A percentile compares a stretch with the other conserved stretches of the same genome.
These are phyloP conservation scores for Carduelis carduelis DNA, from an alignment of 2,797 vertebrate genomes.

Conservation along the genomic window DNA sequence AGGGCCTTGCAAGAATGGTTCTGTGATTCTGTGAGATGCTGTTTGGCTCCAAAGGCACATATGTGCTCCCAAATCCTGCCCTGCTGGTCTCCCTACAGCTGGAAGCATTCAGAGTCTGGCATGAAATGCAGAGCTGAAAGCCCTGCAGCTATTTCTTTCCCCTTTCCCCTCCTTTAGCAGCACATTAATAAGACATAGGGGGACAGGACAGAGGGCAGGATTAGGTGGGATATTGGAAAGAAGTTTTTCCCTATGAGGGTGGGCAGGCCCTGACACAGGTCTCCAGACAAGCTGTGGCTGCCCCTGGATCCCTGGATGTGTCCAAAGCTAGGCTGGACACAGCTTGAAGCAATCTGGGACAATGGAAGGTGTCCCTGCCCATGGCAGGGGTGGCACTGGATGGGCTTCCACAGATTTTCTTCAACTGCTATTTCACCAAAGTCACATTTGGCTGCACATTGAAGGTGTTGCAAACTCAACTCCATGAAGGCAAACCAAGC, in stretches of 20 bases:
- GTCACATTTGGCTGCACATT: background rate
- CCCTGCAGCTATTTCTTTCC: background rate
- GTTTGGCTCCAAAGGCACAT: background rate
- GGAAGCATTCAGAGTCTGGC: background rate
- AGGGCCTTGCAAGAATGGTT: background rate
- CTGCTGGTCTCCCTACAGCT: background rate
- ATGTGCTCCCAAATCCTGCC: background rate
- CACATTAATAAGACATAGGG: background rate
- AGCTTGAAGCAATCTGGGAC: fast-evolving
- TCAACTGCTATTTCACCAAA: background rate
- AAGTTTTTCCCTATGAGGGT: background rate
- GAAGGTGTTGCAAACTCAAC: background rate
- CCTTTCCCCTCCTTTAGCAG: background rate
- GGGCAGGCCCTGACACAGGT: background rate
- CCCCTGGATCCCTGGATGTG: background rate
- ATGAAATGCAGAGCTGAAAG: background rate
- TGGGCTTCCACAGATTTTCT: background rate
- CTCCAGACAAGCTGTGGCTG: background rate
- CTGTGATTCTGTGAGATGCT: background rate
- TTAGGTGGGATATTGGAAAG: background rate
- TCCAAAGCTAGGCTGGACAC: fast-evolving
- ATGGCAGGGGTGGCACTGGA: background rate
- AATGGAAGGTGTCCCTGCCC: background rate
- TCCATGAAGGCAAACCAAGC: background rate
- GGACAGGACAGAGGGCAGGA: background rate